These are phyloP conservation scores for Sabellastarte sp. DNA, from an alignment of 2,888 invertebrate genomes.

Conservation along the genomic window DNA sequence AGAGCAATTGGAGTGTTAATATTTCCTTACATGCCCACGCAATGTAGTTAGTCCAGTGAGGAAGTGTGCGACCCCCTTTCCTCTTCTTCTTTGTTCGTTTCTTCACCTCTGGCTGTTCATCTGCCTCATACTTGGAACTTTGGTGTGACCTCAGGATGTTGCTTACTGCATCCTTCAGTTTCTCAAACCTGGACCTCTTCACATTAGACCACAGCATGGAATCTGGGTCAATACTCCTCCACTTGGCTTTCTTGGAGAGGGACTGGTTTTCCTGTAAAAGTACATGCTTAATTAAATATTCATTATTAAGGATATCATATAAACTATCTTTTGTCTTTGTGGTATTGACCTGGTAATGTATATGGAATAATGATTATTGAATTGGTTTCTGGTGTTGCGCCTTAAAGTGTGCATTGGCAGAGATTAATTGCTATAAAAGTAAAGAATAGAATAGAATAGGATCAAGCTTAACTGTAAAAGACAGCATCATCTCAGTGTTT, in stretches of 20 bases:
- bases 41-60: slow-evolving; percentile 56
- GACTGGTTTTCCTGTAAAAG: slow-evolving; percentile 31
- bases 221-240: slow-evolving; percentile 42
- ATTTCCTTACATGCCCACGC: slow-evolving; percentile 54
- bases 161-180: slow-evolving; percentile 44
- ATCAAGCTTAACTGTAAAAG: no score
- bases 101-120: slow-evolving; percentile 25
- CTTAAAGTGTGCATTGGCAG: no score
- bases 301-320: slow-evolving; percentile 53
- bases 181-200: slow-evolving; percentile 32
- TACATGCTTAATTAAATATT: slow-evolving; percentile 44
- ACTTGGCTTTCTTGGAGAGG: slow-evolving; percentile 32
- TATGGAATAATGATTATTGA: no score
- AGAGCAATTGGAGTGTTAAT: no score
- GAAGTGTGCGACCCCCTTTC: slow-evolving; percentile 52
- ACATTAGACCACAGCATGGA: slow-evolving; percentile 30
- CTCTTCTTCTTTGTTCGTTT: slow-evolving; percentile 41
- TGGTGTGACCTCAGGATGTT: slow-evolving; percentile 44
- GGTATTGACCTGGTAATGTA: no score
- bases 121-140: slow-evolving; percentile 32
- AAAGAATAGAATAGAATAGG: no score
- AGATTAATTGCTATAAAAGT: no score
- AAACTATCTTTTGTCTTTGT: no score
- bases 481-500: no score
- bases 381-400: no score